A percentile compares a stretch with the other conserved stretches of the same genome.
Evolutionary conservation across 2,113 vertebrate species (phyloP).

Genomic region (Grus americana): DNA sequence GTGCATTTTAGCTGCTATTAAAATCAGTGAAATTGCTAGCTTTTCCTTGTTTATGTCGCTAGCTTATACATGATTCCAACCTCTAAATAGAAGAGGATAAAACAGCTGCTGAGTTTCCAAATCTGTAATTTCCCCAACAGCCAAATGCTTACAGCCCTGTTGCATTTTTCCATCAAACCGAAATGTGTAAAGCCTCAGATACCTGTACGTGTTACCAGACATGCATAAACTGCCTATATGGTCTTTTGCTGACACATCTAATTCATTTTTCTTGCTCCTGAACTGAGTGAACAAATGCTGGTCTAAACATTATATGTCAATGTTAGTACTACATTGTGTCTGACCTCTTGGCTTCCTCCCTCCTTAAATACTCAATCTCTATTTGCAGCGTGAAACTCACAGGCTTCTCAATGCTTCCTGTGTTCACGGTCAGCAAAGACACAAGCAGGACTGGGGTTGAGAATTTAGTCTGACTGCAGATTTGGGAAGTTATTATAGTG

Average conservation of each 20-base stretch:
- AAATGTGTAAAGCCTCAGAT: not conserved
- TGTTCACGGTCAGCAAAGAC: not conserved
- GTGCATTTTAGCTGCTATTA: not conserved
- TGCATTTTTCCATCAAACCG: not conserved
- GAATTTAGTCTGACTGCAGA: not conserved
- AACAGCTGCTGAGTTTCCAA: not conserved
- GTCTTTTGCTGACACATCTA: not conserved
- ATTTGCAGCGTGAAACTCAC: not conserved
- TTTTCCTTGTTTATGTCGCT: not conserved
- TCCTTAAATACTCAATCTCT: not conserved
- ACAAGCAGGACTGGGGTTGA: not conserved
- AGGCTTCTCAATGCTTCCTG: not conserved
- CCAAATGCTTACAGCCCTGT: not conserved
- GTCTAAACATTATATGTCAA: not conserved
- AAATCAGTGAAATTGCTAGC: not conserved
- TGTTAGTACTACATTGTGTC: not conserved
- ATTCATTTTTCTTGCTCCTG: not conserved
- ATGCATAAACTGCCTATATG: not conserved
- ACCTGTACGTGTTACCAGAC: not conserved
- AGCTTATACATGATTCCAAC: not conserved
- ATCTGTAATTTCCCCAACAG: not conserved
- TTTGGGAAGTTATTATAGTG: not conserved
- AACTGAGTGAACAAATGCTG: not conserved
- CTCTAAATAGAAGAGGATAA: not conserved
- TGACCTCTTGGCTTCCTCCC: not conserved